Base-by-base conservation (phyloP, 2,888 invertebrate species). In the Chaetogeoica ovagalla region DNA sequence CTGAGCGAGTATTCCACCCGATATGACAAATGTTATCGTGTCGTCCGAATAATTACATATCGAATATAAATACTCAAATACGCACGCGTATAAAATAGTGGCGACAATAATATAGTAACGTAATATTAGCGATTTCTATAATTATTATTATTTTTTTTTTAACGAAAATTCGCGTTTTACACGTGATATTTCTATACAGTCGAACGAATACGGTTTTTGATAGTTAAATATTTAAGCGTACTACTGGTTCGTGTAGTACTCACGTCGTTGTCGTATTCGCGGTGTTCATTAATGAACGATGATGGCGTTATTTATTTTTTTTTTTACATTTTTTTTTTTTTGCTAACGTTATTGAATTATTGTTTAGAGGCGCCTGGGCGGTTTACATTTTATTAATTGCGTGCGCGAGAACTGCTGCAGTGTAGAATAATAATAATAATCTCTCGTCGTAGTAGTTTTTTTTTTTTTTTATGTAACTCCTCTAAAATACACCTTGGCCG, bases 281-380 rank as follows among this genome's bases (percentile, higher is more conserved):
- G 5, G 55, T 19, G 9, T 43, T 37, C 62, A 19, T 73, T 63
- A 73, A 73, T 63, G 30, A 73, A 73, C 15, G 52, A 62, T 8
- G 48, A n/a, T 30, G 72, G 30, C 23, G 52, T 4, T 21, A 39
- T n/a, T n/a, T n/a, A 39, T 19, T 39, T 39, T 71, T 37, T 37
- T 57, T 70, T 21, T 30, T 11, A 39, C 17, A 21, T 59, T 23
- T 59, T 39, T 55, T 57, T 72, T 72, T 30, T 9, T 43, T 43
- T 9, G 60, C 60, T n/a, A 62, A 30, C 72, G 62, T 52, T 52
- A 73, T 73, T 52, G 48, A 62, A 62, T 73, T 52, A 37, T 48
- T 30, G 62, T 73, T 73, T 62, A 73, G 30, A 30, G 62, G 60
- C 62, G 72, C 72, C 60, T 30, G 62, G 62, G 7, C 39, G 72